Evolutionary conservation across 2,888 invertebrate species (phyloP), one percentile per base, ranked within the genome.

Genomic region (Phlogophora meticulosa): DNA sequence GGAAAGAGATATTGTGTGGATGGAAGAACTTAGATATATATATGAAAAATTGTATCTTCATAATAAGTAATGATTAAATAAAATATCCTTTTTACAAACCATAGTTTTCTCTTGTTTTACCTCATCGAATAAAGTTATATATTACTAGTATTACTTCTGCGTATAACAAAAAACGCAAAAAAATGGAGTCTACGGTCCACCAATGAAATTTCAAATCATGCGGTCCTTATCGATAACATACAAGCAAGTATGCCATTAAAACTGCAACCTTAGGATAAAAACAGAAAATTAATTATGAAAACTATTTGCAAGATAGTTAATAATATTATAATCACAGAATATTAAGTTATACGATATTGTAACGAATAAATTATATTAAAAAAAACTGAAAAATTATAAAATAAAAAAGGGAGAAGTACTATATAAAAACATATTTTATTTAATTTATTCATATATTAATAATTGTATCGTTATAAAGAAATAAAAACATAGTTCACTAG

Each of bases 1-100:
- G 4, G 90, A 91, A 62, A 83, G 91, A 65, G 95, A 95, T 77
- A 72, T 95, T 46, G 82, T 94, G 1, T 95, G 95, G 95, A 86
- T 95, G 76, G 93, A 94, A 76, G 95, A 95, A 75, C 82, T 95
- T 0, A 88, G 87, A 75, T 93, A 94, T 81, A 78, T 94, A 49
- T 95, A 95, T 87, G 92, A 94, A 42, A 93, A 93, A 55, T 93
- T 83, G 88, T 95, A 95, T 81, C 76, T 94, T 32, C 81, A 82
- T 80, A 78, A 76, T 51, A 87, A 87, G 38, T 72, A 20, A 59
- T 61, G 10, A 28, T 56, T 20, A 17, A 43, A 45, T 42, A 51
- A 28, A 17, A 32, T 9, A 36, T 7, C 7, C 49, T 34, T 28
- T 20, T n/a, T 13, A 2, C 34, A 9, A 34, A 20, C 2, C 13